Conservation (phyloP, 2,113 vertebrate genomes). For the Argyrosomus japonicus region DNA sequence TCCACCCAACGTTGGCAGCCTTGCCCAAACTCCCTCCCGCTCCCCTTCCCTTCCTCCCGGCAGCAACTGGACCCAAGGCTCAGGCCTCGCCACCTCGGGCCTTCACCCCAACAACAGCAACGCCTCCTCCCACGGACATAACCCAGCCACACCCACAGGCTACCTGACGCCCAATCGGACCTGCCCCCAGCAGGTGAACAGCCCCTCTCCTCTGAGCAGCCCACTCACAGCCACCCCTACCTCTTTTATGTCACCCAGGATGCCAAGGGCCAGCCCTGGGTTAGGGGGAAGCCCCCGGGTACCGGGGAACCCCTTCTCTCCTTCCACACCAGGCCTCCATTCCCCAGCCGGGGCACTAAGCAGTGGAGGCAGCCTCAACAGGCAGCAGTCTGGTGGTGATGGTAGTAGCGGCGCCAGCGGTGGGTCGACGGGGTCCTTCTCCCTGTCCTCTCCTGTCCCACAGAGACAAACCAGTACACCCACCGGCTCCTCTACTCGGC, state of each 20-base stretch:
- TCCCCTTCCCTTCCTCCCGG: slow-evolving; percentile 83
- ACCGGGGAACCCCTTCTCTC: slow-evolving; percentile 90
- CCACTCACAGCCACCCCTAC: slow-evolving; percentile 89
- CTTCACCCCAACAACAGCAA: slow-evolving; percentile 86
- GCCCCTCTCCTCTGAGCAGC: slow-evolving; percentile 89
- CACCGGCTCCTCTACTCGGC: slow-evolving; percentile 75
- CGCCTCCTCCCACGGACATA: slow-evolving; percentile 81
- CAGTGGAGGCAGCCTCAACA: slow-evolving; percentile 73
- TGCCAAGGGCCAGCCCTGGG: slow-evolving; percentile 89
- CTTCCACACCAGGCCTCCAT: slow-evolving; percentile 87
- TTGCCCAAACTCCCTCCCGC: slow-evolving; percentile 85
- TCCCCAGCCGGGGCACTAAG: slow-evolving; percentile 85
- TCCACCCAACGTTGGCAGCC: slow-evolving; percentile 86
- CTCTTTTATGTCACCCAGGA: slow-evolving; percentile 92
- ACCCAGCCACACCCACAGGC: slow-evolving; percentile 70
- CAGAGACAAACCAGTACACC: slow-evolving; percentile 84
- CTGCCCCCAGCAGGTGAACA: slow-evolving; percentile 79
- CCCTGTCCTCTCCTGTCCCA: slow-evolving; percentile 84
- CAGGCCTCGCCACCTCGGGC: slow-evolving; percentile 69
- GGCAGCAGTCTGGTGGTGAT: slow-evolving; percentile 85
- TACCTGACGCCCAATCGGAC: slow-evolving; percentile 81
- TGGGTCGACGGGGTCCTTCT: slow-evolving; percentile 82
- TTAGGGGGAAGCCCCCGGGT: slow-evolving; percentile 86
- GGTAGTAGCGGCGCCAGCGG: slow-evolving; percentile 74
- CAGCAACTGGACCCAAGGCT: slow-evolving; percentile 81